phyloP scores from a whole-genome alignment of 2,888 invertebrate species.

The Synanthedon formicaeformis region DNA sequence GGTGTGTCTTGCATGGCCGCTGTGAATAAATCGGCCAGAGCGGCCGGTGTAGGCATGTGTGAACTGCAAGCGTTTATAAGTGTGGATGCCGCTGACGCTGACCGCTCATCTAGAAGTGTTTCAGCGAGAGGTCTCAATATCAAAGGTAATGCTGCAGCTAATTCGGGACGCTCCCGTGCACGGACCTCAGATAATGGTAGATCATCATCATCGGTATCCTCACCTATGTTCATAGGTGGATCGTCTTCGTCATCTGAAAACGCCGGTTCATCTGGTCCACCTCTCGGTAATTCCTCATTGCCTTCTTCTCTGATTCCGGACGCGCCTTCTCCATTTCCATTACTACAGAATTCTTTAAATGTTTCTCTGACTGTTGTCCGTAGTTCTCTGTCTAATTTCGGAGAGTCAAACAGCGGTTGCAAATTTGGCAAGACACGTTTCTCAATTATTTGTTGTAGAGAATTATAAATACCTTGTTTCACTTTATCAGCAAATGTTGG shows the following conservation, averaged over 20 bases:
- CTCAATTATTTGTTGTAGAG: constrained; percentile 86
- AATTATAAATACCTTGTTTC: constrained; percentile 83
- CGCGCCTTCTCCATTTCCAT: constrained; percentile 60
- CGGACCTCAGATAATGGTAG: constrained; percentile 83
- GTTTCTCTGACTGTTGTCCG: constrained; percentile 87
- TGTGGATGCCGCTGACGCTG: constrained; percentile 43
- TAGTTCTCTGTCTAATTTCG: constrained; percentile 86
- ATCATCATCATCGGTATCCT: constrained; percentile 81
- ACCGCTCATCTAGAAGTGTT: constrained; percentile 56
- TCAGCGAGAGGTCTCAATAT: constrained; percentile 55
- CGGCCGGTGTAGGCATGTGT: constrained; percentile 49
- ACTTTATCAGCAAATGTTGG: constrained; percentile 84
- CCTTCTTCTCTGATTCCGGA: constrained; percentile 62
- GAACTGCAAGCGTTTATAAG: constrained; percentile 44
- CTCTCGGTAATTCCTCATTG: constrained; percentile 46
- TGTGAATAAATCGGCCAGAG: constrained; percentile 55
- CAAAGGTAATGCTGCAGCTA: constrained; percentile 57
- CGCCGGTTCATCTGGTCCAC: constrained; percentile 76
- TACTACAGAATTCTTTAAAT: constrained; percentile 89
- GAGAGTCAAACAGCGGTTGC: constrained; percentile 88
- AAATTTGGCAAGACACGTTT: constrained; percentile 92
- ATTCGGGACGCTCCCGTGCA: constrained; percentile 73
- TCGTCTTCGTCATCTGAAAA: constrained; percentile 91
- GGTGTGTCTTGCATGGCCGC: constrained; percentile 64
- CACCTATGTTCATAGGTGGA: constrained; percentile 53